These are phyloP conservation scores for Synergus gifuensis DNA, from an alignment of 2,888 invertebrate genomes.

Conservation along the genomic window DNA sequence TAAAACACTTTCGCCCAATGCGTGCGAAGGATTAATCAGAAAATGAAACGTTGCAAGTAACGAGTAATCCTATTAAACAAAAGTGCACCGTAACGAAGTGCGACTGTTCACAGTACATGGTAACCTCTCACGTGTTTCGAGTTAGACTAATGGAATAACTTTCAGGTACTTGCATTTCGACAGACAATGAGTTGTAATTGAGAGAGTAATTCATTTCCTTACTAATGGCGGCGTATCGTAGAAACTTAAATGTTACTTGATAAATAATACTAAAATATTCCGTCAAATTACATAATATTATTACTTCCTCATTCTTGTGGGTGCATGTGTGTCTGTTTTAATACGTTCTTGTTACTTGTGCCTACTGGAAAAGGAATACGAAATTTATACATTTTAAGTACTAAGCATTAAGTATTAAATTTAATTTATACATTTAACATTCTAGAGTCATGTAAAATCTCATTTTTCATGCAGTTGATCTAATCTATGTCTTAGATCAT, in stretches of 20 bases:
- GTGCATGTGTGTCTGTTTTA: too few species aligned
- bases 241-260: background rate
- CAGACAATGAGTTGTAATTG: conserved; percentile 5
- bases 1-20: background rate
- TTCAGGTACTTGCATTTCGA: background rate
- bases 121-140: background rate
- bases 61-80: conserved; percentile 5
- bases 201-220: background rate
- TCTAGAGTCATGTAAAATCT: too few species aligned
- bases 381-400: too few species aligned
- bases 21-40: background rate
- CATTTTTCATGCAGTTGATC: too few species aligned
- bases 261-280: background rate
- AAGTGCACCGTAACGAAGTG: background rate
- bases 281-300: too few species aligned
- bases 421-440: too few species aligned
- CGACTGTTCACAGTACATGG: background rate
- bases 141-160: conserved; percentile 6
- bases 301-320: too few species aligned
- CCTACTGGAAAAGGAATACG: too few species aligned
- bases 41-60: background rate
- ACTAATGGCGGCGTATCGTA: background rate
- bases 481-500: too few species aligned
- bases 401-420: too few species aligned
- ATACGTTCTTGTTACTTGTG: too few species aligned